phyloP scores from a whole-genome alignment of 2,888 invertebrate species.

The Drosophila algonquin region DNA sequence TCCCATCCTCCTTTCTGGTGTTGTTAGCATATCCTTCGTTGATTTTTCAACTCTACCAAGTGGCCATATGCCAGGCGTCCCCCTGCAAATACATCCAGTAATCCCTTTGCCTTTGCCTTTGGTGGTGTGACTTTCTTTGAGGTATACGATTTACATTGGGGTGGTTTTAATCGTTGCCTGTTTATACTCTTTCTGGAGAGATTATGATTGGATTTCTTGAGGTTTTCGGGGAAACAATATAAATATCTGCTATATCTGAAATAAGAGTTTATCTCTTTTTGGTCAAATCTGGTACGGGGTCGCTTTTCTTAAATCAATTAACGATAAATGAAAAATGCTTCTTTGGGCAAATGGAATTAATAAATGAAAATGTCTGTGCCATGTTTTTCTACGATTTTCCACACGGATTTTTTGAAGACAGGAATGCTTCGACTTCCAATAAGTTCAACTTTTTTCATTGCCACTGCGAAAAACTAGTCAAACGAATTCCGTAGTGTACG shows the following conservation, averaged over 20 bases:
- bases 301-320: no score
- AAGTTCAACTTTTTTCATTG: no score
- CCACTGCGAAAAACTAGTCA: no score
- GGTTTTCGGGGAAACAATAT: not conserved
- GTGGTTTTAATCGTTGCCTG: conserved; percentile 31
- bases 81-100: conserved; percentile 32
- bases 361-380: no score
- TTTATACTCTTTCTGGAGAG: conserved; percentile 40
- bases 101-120: conserved; percentile 11
- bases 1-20: conserved; percentile 16
- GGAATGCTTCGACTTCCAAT: no score
- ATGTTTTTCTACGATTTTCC: no score
- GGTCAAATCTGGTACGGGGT: no score
- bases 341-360: no score
- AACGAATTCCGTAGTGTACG: no score
- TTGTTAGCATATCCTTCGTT: conserved; percentile 65
- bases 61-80: conserved; percentile 69
- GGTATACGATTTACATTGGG: conserved; percentile 11
- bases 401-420: no score
- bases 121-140: conserved; percentile 40
- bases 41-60: conserved; percentile 50
- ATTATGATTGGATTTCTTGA: conserved; percentile 9
- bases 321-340: no score
- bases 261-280: no score
- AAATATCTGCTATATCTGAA: not conserved